Evolutionary conservation across 1,140 invertebrate genomes (phyloP).

Genomic region (Babylonia areolata): DNA sequence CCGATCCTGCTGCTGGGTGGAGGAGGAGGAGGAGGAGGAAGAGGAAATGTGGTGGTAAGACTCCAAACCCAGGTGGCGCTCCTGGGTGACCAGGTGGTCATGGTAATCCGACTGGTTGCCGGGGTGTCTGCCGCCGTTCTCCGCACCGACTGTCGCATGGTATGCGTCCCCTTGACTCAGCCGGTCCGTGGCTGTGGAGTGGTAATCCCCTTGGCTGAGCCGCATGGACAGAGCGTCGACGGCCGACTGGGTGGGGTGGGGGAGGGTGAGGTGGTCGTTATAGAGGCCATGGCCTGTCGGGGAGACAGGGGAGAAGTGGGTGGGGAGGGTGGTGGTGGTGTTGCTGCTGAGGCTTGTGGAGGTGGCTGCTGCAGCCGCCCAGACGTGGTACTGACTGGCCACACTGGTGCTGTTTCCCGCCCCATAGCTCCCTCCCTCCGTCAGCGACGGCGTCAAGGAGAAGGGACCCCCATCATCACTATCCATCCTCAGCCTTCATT

Average conservation of each 20-base stretch:
- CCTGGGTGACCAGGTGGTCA: slow-evolving; percentile 15
- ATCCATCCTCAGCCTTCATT: not conserved
- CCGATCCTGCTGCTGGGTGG: slow-evolving; percentile 12
- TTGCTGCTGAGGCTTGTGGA: slow-evolving; percentile 24
- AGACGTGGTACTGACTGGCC: slow-evolving; percentile 25
- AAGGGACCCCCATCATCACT: slow-evolving; percentile 31
- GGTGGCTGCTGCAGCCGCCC: slow-evolving; percentile 21
- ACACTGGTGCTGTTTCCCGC: slow-evolving; percentile 14
- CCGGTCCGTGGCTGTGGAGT: slow-evolving; percentile 10
- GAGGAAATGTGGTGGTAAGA: slow-evolving; percentile 26
- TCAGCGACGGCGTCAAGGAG: slow-evolving; percentile 13
- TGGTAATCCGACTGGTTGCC: slow-evolving; percentile 33
- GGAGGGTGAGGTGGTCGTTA: slow-evolving; percentile 22
- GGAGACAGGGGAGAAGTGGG: slow-evolving; percentile 33
- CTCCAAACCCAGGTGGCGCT: slow-evolving; percentile 24
- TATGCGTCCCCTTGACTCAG: slow-evolving; percentile 15
- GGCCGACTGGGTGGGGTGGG: slow-evolving; percentile 12
- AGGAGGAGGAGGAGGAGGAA: not conserved
- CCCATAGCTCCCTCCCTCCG: not conserved
- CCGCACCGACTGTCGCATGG: not conserved
- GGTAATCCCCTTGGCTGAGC: slow-evolving; percentile 23
- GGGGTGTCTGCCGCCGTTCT: not conserved
- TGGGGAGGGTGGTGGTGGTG: slow-evolving; percentile 9
- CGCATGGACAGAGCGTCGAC: slow-evolving; percentile 20
- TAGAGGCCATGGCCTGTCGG: slow-evolving; percentile 26